A percentile compares a stretch with the other conserved stretches of the same genome.
phyloP scores from a whole-genome alignment of 2,113 vertebrate species.

The Laticauda colubrina region DNA sequence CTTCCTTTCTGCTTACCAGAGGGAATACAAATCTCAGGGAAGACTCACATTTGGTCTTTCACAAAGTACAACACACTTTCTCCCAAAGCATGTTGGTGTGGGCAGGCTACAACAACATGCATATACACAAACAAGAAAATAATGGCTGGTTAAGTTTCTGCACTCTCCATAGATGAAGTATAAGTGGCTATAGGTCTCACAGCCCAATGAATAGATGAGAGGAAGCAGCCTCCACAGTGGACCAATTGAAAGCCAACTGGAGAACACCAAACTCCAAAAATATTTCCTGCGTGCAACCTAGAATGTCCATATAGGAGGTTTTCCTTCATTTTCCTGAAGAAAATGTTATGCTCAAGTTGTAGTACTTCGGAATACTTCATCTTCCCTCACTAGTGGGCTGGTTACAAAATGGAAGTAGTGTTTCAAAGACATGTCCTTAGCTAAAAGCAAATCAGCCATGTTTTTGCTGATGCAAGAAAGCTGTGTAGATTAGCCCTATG shows the following conservation, averaged over 20 bases:
- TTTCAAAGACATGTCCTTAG: neutral
- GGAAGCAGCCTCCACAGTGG: neutral
- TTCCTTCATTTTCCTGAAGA: neutral
- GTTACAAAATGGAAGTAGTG: neutral
- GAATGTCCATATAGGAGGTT: neutral
- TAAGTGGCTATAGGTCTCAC: neutral
- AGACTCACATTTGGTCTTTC: neutral
- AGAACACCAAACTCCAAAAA: neutral
- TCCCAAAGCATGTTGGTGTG: neutral
- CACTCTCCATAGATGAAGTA: neutral
- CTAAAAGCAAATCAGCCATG: neutral
- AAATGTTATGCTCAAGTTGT: neutral
- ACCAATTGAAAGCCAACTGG: neutral
- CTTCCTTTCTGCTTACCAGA: neutral
- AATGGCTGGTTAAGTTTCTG: neutral
- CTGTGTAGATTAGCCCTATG: neutral
- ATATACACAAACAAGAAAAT: neutral
- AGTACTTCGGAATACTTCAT: neutral
- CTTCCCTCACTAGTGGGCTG: neutral
- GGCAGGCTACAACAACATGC: neutral
- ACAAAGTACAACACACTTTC: neutral
- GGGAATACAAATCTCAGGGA: neutral
- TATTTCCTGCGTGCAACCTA: neutral
- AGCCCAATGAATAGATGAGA: neutral
- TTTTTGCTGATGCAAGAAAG: neutral